A percentile compares a stretch with the other conserved stretches of the same genome.
Evolutionary conservation across 2,113 vertebrate species (phyloP).

Genomic region (Anguilla rostrata): DNA sequence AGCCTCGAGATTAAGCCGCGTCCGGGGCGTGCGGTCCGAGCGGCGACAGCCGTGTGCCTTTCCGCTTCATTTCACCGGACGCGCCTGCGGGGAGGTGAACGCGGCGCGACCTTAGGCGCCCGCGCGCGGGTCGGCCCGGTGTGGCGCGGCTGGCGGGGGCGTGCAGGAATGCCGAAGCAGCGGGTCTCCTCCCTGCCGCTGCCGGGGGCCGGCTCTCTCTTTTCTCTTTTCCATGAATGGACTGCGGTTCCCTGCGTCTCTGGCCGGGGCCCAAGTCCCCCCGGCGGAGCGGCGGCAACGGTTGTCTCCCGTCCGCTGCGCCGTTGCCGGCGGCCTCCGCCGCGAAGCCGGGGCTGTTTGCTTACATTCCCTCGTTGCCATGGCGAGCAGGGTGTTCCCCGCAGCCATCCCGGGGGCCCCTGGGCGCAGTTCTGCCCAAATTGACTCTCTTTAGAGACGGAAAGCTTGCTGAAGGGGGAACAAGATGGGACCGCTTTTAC

Average conservation of each 20-base stretch:
- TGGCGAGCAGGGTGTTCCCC: constrained; percentile 71
- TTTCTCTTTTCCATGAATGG: constrained; percentile 4
- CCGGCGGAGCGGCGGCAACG: constrained; percentile 45
- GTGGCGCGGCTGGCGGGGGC: not conserved
- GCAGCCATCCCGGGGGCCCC: constrained; percentile 71
- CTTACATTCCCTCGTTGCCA: constrained; percentile 79
- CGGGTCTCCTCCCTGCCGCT: not conserved
- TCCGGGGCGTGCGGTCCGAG: not conserved
- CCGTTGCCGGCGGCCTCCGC: constrained; percentile 61
- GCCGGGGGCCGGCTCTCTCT: not conserved
- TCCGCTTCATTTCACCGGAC: not conserved
- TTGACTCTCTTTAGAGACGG: constrained; percentile 59
- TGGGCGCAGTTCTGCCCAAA: constrained; percentile 55
- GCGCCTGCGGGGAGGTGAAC: not conserved
- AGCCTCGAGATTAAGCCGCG: not conserved
- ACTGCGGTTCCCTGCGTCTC: constrained; percentile 46
- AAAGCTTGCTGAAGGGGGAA: constrained; percentile 65
- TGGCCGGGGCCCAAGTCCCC: constrained; percentile 40
- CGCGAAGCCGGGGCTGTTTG: constrained; percentile 63
- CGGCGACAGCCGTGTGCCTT: not conserved
- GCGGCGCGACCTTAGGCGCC: no score
- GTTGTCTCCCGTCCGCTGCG: constrained; percentile 42
- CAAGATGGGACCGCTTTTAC: constrained; percentile 64
- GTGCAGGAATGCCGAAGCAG: not conserved
- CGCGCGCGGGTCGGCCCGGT: not conserved